phyloP scores from a whole-genome alignment of 2,888 invertebrate genomes.

The Homarus gammarus region DNA sequence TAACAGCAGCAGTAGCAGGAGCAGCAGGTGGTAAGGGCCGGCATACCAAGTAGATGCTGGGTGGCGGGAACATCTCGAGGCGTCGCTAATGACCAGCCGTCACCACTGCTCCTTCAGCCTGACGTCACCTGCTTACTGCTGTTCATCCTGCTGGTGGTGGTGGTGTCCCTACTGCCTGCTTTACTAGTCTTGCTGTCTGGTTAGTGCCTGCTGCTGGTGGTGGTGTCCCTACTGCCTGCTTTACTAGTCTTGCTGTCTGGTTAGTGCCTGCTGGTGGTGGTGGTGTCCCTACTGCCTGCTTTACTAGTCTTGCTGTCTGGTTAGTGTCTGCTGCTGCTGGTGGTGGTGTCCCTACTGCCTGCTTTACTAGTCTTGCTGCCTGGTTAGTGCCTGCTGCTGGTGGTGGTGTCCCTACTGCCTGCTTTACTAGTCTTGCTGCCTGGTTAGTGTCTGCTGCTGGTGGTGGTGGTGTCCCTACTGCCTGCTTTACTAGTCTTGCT shows the following conservation, averaged over 20 bases:
- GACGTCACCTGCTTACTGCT: background rate
- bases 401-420: too few relatives aligned
- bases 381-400: too few relatives aligned
- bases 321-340: too few relatives aligned
- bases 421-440: too few relatives aligned
- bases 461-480: too few relatives aligned
- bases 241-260: background rate
- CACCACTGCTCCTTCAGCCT: slow-evolving; percentile 9
- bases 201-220: background rate
- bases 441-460: too few relatives aligned
- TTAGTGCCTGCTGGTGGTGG: background rate
- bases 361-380: too few relatives aligned
- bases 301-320: too few relatives aligned
- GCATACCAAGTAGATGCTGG: background rate
- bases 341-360: too few relatives aligned
- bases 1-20: background rate
- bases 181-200: background rate
- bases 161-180: background rate
- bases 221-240: background rate
- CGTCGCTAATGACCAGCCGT: slow-evolving; percentile 8
- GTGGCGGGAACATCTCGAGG: background rate
- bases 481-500: too few relatives aligned
- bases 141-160: background rate
- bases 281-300: background rate
- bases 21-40: background rate